Percentiles rank a stretch among this genome's conserved stretches.
Conservation (phyloP, 2,888 invertebrate genomes). For the Anthrax anthrax region DNA sequence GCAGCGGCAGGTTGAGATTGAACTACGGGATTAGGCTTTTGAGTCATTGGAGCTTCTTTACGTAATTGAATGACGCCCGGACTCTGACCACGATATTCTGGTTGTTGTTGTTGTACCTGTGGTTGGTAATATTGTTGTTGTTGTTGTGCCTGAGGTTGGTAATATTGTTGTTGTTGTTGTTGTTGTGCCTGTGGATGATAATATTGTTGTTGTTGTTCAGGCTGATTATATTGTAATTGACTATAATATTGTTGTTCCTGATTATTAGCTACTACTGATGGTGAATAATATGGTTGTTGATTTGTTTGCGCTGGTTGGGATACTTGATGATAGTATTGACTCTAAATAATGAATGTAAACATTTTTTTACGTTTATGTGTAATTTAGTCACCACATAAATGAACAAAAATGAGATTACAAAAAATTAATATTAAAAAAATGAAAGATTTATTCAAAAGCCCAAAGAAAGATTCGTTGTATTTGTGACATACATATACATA, state of each 20-base stretch:
- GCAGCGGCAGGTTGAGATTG: conserved; percentile 68
- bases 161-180: conserved; percentile 15
- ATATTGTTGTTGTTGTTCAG: conserved; percentile 14
- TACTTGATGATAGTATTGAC: conserved; percentile 12
- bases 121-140: conserved; percentile 15
- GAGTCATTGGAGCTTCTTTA: conserved; percentile 58
- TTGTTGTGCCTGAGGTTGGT: conserved; percentile 19
- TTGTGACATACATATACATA: no score
- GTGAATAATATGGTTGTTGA: not conserved
- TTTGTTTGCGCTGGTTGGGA: conserved; percentile 15
- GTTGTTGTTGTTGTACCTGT: conserved; percentile 15
- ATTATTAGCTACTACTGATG: conserved; percentile 1
- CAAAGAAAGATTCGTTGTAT: no score
- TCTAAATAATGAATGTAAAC: conserved; percentile 4
- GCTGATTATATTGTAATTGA: conserved; percentile 8
- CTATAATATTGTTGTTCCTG: conserved; percentile 13
- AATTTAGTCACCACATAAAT: no score
- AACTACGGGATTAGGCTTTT: conserved; percentile 59
- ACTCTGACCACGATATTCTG: conserved; percentile 37
- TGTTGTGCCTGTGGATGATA: conserved; percentile 22
- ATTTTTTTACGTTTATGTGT: no score
- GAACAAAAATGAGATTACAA: no score
- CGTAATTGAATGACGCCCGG: conserved; percentile 43
- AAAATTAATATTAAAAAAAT: no score
- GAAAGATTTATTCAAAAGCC: no score